Base-by-base conservation (phyloP, 2,797 vertebrate species). In the Rallus crepitans region DNA sequence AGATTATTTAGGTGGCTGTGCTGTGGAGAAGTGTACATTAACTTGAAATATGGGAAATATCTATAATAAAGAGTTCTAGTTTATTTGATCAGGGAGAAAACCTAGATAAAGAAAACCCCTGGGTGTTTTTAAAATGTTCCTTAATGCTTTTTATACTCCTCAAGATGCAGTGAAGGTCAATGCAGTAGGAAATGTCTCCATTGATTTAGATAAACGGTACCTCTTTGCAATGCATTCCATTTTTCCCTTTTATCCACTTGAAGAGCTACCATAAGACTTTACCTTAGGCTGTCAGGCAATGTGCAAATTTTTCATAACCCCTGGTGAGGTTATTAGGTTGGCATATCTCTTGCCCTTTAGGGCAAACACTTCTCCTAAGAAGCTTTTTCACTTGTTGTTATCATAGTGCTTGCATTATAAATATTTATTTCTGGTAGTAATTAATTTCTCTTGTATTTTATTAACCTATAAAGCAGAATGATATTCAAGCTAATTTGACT, bases 141-240 rank as follows among this genome's bases (percentile, higher is more conserved):
- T 93, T 91, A 91, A 64, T 86, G 81, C 82, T 92, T 89, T 97
- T 96, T 89, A 56, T 92, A 60, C 11, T 96, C 48, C 82, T 97
- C 87, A 93, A 93, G 86, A 97, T 77, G 73, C 88, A 95, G 85
- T 78, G 94, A 98, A 98, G 96, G 96, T 97, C 97, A 97, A n/a
- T 95, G 95, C 86, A 65, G 66, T 42, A 75, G 90, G 93, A 95
- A 97, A 86, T 79, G 94, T 95, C 96, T 97, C 72, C 83, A 91
- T 15, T 96, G 91, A 98, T 98, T 97, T 98, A 98, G 93, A 97
- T 96, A 96, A 98, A 97, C 15, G 57, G 89, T 70, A 77, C 50
- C 53, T 96, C 89, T 96, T 96, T 95, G 80, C 90, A 96, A 70
- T 75, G 87, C 57, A 91, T 96, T 97, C 81, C 91, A 11, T 88